A percentile compares a stretch with the other conserved stretches of the same genome.
These are phyloP conservation scores for Amblyornis subalaris DNA, from an alignment of 2,113 vertebrate species.

Conservation along the genomic window DNA sequence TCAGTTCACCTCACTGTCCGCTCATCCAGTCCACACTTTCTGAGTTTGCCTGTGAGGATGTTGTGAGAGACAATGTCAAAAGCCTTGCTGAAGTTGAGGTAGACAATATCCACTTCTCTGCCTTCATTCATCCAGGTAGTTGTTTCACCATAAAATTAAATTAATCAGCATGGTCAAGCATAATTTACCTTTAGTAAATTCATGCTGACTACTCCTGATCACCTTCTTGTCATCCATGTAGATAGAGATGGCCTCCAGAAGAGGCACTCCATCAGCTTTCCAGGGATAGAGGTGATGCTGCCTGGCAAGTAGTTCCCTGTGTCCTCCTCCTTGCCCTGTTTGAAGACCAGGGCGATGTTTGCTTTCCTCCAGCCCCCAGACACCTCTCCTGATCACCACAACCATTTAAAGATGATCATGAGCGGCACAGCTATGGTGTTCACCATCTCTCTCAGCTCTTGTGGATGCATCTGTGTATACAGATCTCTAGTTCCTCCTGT, in stretches of 20 bases:
- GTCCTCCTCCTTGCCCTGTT: neutral
- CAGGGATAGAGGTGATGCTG: neutral
- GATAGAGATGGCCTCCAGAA: neutral
- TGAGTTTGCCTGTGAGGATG: neutral
- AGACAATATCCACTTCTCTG: neutral
- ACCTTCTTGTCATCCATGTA: neutral
- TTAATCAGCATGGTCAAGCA: neutral
- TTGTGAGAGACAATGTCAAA: neutral
- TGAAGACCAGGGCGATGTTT: neutral
- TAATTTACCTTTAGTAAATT: neutral
- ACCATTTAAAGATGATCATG: neutral
- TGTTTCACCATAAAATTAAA: neutral
- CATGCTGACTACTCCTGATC: neutral
- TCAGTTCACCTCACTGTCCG: neutral
- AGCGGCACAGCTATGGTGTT: neutral
- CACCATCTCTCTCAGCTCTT: neutral
- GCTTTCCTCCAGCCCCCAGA: neutral
- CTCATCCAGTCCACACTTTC: no score
- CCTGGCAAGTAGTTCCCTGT: neutral
- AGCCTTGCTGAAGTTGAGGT: rapidly evolving
- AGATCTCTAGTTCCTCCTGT: neutral
- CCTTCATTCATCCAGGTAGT: neutral
- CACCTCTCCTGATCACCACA: neutral
- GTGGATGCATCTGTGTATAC: neutral
- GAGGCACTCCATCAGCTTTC: neutral